These are phyloP conservation scores for Aptenodytes forsteri DNA, from an alignment of 2,113 vertebrate species.

Conservation along the genomic window DNA sequence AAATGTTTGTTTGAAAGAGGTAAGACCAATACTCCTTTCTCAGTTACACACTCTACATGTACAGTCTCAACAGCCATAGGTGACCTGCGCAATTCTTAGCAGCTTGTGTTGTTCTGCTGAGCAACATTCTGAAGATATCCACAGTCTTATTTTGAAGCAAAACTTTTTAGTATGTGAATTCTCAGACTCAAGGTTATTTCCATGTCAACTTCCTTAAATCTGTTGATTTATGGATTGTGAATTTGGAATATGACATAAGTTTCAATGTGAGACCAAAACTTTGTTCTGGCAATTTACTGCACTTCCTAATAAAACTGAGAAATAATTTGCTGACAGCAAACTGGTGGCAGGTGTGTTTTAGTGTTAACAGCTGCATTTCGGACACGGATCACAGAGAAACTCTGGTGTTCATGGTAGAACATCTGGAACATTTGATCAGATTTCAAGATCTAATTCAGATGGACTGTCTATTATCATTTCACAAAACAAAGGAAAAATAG, in stretches of 20 bases:
- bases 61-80: fast-evolving
- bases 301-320: conserved; percentile 58
- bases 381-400: conserved; percentile 72
- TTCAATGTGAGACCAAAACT: conserved; percentile 16
- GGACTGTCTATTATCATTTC: background rate
- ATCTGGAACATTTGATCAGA: conserved; percentile 74
- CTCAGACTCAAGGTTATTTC: background rate
- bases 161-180: background rate
- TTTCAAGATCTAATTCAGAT: conserved; percentile 66
- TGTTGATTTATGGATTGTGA: background rate
- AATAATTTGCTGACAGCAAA: conserved; percentile 67
- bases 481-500: conserved; percentile 23
- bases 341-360: conserved; percentile 69
- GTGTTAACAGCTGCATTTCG: conserved; percentile 73
- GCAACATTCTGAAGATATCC: background rate
- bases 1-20: background rate
- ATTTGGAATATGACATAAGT: background rate
- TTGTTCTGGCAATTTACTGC: conserved; percentile 40
- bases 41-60: background rate
- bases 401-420: conserved; percentile 54
- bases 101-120: background rate
- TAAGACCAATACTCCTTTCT: background rate
- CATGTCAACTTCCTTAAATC: background rate
- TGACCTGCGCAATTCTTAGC: background rate
- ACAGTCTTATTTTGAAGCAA: background rate